These are phyloP conservation scores for Poeciliopsis infans DNA, from an alignment of 2,797 vertebrate species.

Conservation along the genomic window DNA sequence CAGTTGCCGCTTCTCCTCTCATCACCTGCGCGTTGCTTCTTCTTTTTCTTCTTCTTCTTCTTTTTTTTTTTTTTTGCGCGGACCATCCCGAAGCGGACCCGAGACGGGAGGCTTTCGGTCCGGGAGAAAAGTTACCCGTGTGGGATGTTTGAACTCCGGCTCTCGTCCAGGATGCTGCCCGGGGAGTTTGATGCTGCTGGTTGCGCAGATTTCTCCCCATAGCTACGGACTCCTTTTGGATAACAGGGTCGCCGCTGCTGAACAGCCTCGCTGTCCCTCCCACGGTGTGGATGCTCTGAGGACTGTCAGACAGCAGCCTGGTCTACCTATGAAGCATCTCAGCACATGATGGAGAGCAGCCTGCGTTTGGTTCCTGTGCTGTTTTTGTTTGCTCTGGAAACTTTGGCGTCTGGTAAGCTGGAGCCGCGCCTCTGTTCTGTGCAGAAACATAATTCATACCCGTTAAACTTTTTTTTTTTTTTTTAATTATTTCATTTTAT, in stretches of 20 bases:
- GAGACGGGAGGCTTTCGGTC: slow-evolving; percentile 6
- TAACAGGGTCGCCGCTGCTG: slow-evolving; percentile 27
- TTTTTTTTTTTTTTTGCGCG: background rate
- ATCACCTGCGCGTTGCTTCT: slow-evolving; percentile 44
- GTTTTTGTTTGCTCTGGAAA: slow-evolving; percentile 66
- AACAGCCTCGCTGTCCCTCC: slow-evolving; percentile 18
- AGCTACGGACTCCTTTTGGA: slow-evolving; percentile 33
- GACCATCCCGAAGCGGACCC: slow-evolving; percentile 18
- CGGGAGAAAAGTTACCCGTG: slow-evolving; percentile 33
- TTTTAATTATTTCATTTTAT: background rate
- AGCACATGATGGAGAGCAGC: slow-evolving; percentile 76
- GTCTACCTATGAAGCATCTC: slow-evolving; percentile 38
- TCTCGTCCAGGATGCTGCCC: slow-evolving; percentile 47
- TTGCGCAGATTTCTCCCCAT: slow-evolving; percentile 27
- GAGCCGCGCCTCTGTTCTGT: slow-evolving; percentile 1
- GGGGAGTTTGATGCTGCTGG: slow-evolving; percentile 47
- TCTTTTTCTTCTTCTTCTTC: background rate
- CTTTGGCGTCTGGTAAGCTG: slow-evolving; percentile 80
- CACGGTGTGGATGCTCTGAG: slow-evolving; percentile 7
- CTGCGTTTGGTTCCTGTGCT: slow-evolving; percentile 59
- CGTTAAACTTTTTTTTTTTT: background rate
- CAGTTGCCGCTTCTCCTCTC: slow-evolving; percentile 19
- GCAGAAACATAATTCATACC: background rate
- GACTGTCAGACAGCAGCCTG: slow-evolving; percentile 11
- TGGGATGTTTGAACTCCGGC: slow-evolving; percentile 30